Conservation (phyloP, 1,140 invertebrate genomes). For the Asobara japonica region DNA sequence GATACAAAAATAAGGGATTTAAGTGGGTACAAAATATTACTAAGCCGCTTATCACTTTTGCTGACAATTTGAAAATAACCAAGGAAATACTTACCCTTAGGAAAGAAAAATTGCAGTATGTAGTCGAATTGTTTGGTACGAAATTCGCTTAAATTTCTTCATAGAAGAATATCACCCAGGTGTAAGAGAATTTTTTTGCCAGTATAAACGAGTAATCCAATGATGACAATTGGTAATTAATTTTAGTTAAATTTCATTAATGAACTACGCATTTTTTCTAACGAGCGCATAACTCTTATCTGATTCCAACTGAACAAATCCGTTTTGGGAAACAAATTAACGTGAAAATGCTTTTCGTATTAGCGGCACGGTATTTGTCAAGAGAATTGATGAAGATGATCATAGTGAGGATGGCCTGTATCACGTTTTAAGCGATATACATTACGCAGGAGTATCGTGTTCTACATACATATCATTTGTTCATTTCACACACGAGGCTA, state of each 20-base stretch:
- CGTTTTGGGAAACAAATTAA: not conserved
- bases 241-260: not conserved
- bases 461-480: conserved; percentile 18
- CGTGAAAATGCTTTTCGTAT: not conserved
- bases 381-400: not conserved
- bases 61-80: conserved; percentile 27
- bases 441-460: conserved; percentile 24
- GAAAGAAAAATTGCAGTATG: not conserved
- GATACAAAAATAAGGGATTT: conserved; percentile 41
- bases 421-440: conserved; percentile 16
- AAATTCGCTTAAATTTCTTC: no score
- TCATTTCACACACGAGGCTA: not conserved
- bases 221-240: no score
- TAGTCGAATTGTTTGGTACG: no score
- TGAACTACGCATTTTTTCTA: not conserved
- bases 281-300: not conserved
- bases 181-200: no score
- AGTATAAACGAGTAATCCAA: no score
- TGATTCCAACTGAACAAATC: not conserved
- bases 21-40: conserved; percentile 29
- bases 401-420: not conserved
- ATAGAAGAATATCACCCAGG: no score
- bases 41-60: conserved; percentile 35
- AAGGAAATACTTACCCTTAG: not conserved
- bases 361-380: not conserved